Base-by-base conservation (phyloP, 1,140 invertebrate species). In the Babylonia areolata region DNA sequence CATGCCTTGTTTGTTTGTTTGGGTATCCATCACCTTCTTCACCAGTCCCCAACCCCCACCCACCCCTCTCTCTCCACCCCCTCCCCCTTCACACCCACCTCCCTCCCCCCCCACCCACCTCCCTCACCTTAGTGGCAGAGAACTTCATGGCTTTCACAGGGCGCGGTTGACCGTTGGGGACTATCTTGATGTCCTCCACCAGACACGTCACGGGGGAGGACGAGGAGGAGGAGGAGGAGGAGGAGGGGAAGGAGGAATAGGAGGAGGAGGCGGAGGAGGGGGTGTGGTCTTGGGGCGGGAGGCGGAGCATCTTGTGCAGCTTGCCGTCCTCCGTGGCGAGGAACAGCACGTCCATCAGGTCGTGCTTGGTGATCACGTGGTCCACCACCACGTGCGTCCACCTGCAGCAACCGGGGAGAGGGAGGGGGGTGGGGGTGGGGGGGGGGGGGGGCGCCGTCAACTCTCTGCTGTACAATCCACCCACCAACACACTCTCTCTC, bases 321-420 rank as follows among this genome's bases (percentile, higher is more conserved):
- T 96, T 92, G 33, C 97, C 97, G 0, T 95, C 95, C 3, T 95
- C 95, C 15, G 97, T 98, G 17, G 97, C 96, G 9, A 98, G 96
- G 92, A 97, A 98, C 20, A 90, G 84, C 12, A 92, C 92, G 71
- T 91, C 91, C 83, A 91, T 86, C 2, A 90, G 86, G 94, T 95
- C 95, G 20, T 95, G 91, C 92, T 97, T 97, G 0, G 96, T 97
- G 1, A 95, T 92, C 6, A 97, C 95, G 20, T 96, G 95, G 91
- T 98, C 97, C 3, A 97, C 95, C 1, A 97, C 97, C 35, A 98
- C 96, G 91, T 97, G 97, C 0, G 96, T 97, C 91, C 97, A 97
- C 17, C 94, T 95, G 85, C 3, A 11, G 9, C 46, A 51, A 6
- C 6, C 46, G n/a, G n/a, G n/a, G n/a, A n/a, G n/a, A n/a, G n/a